A percentile compares a stretch with the other conserved stretches of the same genome.
These are phyloP conservation scores for Sclerodermus sp. DNA, from an alignment of 2,888 invertebrate genomes.

Conservation along the genomic window DNA sequence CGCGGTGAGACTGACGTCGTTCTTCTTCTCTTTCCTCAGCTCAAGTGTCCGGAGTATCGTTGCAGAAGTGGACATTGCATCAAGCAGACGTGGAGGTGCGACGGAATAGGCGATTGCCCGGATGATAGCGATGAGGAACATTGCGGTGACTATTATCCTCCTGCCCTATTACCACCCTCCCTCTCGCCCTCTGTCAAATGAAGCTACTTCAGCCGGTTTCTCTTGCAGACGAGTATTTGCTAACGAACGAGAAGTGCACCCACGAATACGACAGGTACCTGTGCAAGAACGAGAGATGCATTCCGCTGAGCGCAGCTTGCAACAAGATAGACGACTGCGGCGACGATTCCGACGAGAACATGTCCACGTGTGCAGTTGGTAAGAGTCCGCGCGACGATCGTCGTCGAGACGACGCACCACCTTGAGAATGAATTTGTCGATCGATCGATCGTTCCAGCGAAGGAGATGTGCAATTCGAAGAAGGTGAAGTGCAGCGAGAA, in stretches of 20 bases:
- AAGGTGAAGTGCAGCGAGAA: too few species aligned
- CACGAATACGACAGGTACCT: slow-evolving; percentile 59
- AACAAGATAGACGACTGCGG: slow-evolving; percentile 63
- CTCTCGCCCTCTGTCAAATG: too few species aligned
- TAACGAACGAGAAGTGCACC: slow-evolving; percentile 57
- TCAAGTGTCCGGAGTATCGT: slow-evolving; percentile 64
- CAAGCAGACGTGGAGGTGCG: slow-evolving; percentile 67
- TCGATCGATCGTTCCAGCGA: slow-evolving; percentile 15
- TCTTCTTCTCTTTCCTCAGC: too few species aligned
- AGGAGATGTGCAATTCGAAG: slow-evolving; percentile 22
- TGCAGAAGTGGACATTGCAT: slow-evolving; percentile 72
- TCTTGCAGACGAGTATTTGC: slow-evolving; percentile 40
- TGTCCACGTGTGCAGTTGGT: slow-evolving; percentile 43
- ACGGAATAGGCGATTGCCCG: slow-evolving; percentile 66
- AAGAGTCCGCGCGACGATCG: too few species aligned
- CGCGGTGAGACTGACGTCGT: too few species aligned
- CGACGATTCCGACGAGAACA: slow-evolving; percentile 68
- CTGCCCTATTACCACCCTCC: background rate
- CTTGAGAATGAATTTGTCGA: background rate
- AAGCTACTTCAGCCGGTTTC: background rate
- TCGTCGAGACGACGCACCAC: too few species aligned
- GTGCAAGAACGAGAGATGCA: slow-evolving; percentile 62
- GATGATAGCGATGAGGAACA: slow-evolving; percentile 73
- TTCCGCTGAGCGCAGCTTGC: slow-evolving; percentile 61
- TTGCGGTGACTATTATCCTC: slow-evolving; percentile 60